phyloP scores from a whole-genome alignment of 1,140 invertebrate species.

The Neodiprion fabricii region DNA sequence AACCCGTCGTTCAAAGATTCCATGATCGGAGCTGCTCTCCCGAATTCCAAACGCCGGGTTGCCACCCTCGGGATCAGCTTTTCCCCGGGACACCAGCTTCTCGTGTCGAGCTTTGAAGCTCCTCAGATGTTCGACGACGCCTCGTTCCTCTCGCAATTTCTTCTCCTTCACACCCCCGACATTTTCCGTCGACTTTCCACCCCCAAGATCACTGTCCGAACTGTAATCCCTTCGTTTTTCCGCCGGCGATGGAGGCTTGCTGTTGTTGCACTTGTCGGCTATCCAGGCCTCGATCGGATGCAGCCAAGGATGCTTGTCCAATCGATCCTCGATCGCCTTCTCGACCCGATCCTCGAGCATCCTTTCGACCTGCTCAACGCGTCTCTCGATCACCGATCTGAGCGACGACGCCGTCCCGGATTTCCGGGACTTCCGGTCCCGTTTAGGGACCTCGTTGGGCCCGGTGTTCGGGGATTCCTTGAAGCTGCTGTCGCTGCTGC shows the following conservation, averaged over 20 bases:
- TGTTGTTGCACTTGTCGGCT: constrained; percentile 30
- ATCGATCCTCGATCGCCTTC: constrained; percentile 36
- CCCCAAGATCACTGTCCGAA: constrained; percentile 29
- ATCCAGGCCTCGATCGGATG: constrained; percentile 45
- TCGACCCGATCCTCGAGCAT: constrained; percentile 41
- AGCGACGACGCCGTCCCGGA: background rate
- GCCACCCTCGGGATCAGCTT: constrained; percentile 32
- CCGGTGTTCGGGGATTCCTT: constrained; percentile 44
- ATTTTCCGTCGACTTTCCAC: background rate
- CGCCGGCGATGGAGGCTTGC: constrained; percentile 3
- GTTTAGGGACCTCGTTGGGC: constrained; percentile 37
- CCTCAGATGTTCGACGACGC: background rate
- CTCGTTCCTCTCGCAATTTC: background rate
- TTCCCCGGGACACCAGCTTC: constrained; percentile 51
- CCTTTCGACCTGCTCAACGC: constrained; percentile 41
- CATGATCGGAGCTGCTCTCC: background rate
- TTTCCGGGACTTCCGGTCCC: constrained; percentile 24
- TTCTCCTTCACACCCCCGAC: constrained; percentile 18
- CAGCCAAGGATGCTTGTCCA: constrained; percentile 44
- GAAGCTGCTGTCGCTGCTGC: constrained; percentile 40
- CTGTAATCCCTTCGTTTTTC: constrained; percentile 17
- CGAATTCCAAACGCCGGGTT: background rate
- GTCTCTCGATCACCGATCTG: constrained; percentile 31
- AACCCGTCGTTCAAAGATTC: background rate
- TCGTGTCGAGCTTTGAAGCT: constrained; percentile 52